Conservation (phyloP, 2,113 vertebrate genomes). For the Jaculus jaculus region DNA sequence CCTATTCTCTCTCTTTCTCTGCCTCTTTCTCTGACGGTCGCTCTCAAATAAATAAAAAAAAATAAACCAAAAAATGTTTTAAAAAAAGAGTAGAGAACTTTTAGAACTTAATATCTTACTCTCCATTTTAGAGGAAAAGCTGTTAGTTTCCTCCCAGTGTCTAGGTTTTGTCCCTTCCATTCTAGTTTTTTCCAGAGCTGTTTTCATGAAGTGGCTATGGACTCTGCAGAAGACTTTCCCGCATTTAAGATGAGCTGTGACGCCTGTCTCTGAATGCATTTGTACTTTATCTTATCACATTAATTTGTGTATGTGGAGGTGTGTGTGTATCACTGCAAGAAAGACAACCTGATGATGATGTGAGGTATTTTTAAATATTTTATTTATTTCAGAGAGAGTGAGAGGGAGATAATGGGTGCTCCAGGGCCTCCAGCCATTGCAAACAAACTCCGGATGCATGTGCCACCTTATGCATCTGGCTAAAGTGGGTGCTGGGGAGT, state of each 20-base stretch:
- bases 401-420: too few relatives aligned
- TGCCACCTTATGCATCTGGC: too few relatives aligned
- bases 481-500: too few relatives aligned
- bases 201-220: not conserved
- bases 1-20: too few relatives aligned
- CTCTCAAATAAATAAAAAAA: too few relatives aligned
- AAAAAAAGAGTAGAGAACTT: not conserved
- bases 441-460: too few relatives aligned
- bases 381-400: too few relatives aligned
- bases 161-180: not conserved
- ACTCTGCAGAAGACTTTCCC: not conserved
- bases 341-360: not conserved
- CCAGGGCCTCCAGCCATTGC: too few relatives aligned
- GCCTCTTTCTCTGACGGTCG: too few relatives aligned
- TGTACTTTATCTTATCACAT: not conserved
- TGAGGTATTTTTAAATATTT: too few relatives aligned
- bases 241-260: not conserved
- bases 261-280: not conserved
- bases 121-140: not conserved
- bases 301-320: not conserved
- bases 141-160: not conserved
- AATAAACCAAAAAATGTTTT: too few relatives aligned
- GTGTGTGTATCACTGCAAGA: too few relatives aligned
- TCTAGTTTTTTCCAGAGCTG: not conserved
- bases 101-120: not conserved